These are phyloP conservation scores for Nomada goodeniana DNA, from an alignment of 2,888 invertebrate genomes.

Conservation along the genomic window DNA sequence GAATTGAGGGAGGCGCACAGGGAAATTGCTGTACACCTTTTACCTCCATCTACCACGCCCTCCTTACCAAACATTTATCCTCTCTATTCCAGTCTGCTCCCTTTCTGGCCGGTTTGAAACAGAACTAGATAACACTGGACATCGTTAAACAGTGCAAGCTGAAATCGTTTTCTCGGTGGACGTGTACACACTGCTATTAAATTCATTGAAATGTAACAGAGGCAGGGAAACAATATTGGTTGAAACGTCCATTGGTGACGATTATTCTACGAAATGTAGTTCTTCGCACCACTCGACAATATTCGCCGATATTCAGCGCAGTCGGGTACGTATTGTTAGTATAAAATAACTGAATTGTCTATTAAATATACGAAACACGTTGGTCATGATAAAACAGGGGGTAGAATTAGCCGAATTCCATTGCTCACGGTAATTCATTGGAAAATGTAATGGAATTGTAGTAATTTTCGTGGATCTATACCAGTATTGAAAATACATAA, in stretches of 20 bases:
- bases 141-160: slow-evolving; percentile 29
- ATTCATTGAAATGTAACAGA: slow-evolving; percentile 1
- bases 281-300: background rate
- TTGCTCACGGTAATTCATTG: too few species aligned
- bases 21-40: slow-evolving; percentile 75
- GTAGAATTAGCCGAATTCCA: too few species aligned
- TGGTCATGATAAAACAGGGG: too few species aligned
- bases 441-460: too few species aligned
- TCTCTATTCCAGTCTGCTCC: slow-evolving; percentile 18
- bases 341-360: too few species aligned
- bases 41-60: slow-evolving; percentile 54
- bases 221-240: slow-evolving; percentile 4
- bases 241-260: background rate
- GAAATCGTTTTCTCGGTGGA: slow-evolving; percentile 1
- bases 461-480: too few species aligned
- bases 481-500: too few species aligned
- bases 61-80: slow-evolving; percentile 50
- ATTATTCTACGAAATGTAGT: background rate
- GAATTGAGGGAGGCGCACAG: slow-evolving; percentile 76
- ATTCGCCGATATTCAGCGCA: too few species aligned
- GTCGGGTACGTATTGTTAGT: too few species aligned
- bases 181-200: background rate
- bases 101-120: slow-evolving; percentile 4
- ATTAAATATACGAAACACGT: too few species aligned
- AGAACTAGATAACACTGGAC: slow-evolving; percentile 27